phyloP scores from a whole-genome alignment of 2,113 vertebrate species.

The Leptobrachium ailaonicum region DNA sequence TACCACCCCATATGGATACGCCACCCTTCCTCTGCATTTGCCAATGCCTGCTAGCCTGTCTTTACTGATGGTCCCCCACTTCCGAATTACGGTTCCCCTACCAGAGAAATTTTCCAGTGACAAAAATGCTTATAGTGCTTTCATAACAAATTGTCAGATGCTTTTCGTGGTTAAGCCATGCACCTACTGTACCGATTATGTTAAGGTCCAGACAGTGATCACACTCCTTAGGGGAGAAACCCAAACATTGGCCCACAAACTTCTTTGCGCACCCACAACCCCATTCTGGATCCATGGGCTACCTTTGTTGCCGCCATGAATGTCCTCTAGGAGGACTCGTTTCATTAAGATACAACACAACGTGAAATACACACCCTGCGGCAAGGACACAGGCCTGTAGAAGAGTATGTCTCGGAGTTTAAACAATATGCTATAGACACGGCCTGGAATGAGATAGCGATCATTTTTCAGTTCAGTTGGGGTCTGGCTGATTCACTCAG shows the following conservation, averaged over 20 bases:
- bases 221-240: background rate
- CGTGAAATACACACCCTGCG: background rate
- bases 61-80: too few relatives aligned
- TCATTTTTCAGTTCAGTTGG: background rate
- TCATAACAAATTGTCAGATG: too few relatives aligned
- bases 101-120: too few relatives aligned
- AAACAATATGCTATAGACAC: background rate
- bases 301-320: background rate
- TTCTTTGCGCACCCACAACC: background rate
- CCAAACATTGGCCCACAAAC: background rate
- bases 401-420: background rate
- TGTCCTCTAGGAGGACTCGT: background rate
- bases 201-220: background rate
- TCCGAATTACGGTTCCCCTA: background rate
- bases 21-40: too few relatives aligned
- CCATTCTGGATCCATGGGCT: background rate
- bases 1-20: too few relatives aligned
- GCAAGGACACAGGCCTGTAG: background rate
- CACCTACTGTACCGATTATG: too few relatives aligned
- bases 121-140: too few relatives aligned
- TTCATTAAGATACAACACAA: background rate
- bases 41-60: too few relatives aligned
- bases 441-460: background rate
- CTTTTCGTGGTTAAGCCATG: too few relatives aligned
- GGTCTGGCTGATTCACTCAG: background rate